Evolutionary conservation across 2,888 invertebrate species (phyloP).

Genomic region (Ecliptopera silaceata): DNA sequence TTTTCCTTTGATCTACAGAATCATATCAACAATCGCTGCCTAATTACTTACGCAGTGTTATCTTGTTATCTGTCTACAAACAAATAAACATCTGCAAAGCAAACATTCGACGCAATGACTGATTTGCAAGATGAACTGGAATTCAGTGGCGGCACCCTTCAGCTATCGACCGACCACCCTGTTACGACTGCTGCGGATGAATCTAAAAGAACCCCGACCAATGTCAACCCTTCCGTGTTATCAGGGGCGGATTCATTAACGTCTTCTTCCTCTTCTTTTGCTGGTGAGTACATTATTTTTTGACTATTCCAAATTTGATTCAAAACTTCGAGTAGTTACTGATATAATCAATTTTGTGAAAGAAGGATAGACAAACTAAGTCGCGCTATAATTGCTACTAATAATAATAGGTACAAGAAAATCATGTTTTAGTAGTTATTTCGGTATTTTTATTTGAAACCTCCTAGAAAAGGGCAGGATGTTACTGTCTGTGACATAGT

Average conservation of each 20-base stretch:
- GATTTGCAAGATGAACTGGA: constrained; percentile 81
- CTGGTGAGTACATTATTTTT: constrained; percentile 52
- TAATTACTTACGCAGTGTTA: background rate
- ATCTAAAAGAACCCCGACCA: constrained; percentile 51
- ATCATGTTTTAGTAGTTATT: no score
- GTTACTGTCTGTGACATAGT: no score
- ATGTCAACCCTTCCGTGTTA: constrained; percentile 68
- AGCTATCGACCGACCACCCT: constrained; percentile 65
- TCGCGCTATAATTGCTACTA: no score
- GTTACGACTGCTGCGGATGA: constrained; percentile 44
- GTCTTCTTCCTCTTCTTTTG: constrained; percentile 72
- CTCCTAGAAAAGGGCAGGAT: no score
- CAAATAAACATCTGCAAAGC: background rate
- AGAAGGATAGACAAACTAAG: no score
- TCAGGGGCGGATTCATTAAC: constrained; percentile 76
- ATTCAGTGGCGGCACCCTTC: constrained; percentile 81
- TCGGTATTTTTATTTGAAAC: no score
- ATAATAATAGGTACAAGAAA: no score
- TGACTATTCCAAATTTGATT: no score
- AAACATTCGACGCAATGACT: constrained; percentile 50
- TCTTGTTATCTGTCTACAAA: background rate
- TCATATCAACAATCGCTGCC: no score
- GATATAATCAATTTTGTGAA: no score
- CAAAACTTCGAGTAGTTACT: no score
- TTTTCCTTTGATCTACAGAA: no score